Conservation (phyloP, 2,113 vertebrate species). For the Pterophyllum scalare region DNA sequence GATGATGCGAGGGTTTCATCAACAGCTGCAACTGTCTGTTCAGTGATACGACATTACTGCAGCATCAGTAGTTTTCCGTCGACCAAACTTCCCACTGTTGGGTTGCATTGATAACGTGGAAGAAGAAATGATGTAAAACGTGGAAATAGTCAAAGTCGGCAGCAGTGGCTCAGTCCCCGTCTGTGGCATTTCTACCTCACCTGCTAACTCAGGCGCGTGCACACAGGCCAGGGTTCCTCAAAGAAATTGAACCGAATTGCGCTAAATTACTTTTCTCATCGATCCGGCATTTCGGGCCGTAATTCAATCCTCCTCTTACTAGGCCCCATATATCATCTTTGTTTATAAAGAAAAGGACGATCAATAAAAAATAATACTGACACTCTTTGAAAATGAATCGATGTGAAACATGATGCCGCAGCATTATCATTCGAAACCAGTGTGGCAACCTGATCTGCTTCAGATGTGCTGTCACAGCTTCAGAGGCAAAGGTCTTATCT, state of each 20-base stretch:
- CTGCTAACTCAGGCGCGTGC: constrained; percentile 35
- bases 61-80: constrained; percentile 39
- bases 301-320: constrained; percentile 67
- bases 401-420: constrained; percentile 49
- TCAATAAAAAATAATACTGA: constrained; percentile 63
- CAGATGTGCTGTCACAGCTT: constrained; percentile 43
- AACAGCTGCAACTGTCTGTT: constrained; percentile 69
- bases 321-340: constrained; percentile 69
- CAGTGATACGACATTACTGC: constrained; percentile 51
- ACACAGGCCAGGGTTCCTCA: constrained; percentile 46
- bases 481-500: constrained; percentile 44
- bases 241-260: constrained; percentile 60
- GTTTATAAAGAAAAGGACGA: constrained; percentile 66
- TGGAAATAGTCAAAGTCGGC: constrained; percentile 39
- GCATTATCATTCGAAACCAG: constrained; percentile 59
- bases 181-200: constrained; percentile 43
- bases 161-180: not conserved
- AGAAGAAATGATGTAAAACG: constrained; percentile 64
- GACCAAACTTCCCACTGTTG: constrained; percentile 40
- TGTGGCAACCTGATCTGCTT: constrained; percentile 42
- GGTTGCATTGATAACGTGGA: constrained; percentile 33
- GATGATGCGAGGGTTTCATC: constrained; percentile 71
- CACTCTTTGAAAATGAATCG: constrained; percentile 61
- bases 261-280: constrained; percentile 64
- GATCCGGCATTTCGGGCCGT: constrained; percentile 58